Percentiles rank a stretch among this genome's conserved stretches.
phyloP scores from a whole-genome alignment of 1,140 invertebrate genomes.

The Saccostrea glomerata region DNA sequence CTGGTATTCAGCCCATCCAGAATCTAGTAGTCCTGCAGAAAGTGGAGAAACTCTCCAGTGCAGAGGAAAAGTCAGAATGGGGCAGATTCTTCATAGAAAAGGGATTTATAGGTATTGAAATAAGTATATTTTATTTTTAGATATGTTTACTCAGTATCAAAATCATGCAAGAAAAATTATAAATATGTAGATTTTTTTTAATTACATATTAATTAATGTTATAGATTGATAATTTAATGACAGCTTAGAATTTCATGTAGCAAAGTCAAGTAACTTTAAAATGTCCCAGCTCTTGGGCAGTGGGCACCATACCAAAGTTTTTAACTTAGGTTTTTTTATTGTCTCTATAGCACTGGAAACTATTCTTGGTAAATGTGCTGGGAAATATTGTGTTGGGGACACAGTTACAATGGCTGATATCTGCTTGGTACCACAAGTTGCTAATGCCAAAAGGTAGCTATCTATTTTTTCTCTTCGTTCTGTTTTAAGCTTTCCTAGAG shows the following conservation, averaged over 20 bases:
- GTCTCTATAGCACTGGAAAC: constrained; percentile 88
- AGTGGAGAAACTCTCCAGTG: constrained; percentile 56
- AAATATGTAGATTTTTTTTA: too few relatives aligned
- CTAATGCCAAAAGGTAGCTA: constrained; percentile 85
- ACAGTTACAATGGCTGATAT: constrained; percentile 96
- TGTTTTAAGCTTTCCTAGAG: not conserved
- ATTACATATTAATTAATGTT: too few relatives aligned
- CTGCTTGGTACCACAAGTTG: constrained; percentile 94
- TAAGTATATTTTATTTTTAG: too few relatives aligned
- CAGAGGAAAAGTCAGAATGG: constrained; percentile 83
- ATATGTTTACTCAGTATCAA: too few relatives aligned
- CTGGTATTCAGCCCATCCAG: constrained; percentile 97
- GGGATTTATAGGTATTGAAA: constrained; percentile 86
- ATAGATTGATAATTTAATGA: too few relatives aligned
- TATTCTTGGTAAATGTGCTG: constrained; percentile 88
- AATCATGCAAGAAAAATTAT: too few relatives aligned
- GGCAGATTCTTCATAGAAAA: constrained; percentile 94
- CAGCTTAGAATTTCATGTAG: too few relatives aligned
- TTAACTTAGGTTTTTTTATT: not conserved
- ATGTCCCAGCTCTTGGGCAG: too few relatives aligned
- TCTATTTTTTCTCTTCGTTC: not conserved
- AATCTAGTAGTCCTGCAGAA: constrained; percentile 87
- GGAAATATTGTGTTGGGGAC: constrained; percentile 97
- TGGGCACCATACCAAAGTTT: too few relatives aligned
- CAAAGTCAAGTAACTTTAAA: too few relatives aligned